These are phyloP conservation scores for Glaucomys volans DNA, from an alignment of 2,113 vertebrate species.

Conservation along the genomic window DNA sequence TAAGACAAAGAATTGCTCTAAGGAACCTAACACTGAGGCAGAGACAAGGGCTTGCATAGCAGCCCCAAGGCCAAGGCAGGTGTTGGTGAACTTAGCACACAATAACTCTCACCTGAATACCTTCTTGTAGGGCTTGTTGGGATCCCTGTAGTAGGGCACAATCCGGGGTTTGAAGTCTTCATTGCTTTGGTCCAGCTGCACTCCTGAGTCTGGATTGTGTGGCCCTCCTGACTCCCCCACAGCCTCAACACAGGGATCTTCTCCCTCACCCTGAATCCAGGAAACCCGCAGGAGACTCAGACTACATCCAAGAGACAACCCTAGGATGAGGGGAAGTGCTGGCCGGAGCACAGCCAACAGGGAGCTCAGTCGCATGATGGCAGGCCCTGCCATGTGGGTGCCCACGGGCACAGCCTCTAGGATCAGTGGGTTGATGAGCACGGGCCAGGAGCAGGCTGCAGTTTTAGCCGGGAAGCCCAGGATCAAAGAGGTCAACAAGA, in stretches of 20 bases:
- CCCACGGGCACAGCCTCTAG: constrained; percentile 31
- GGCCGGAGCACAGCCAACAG: constrained; percentile 93
- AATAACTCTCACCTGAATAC: constrained; percentile 92
- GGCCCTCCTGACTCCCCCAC: constrained; percentile 82
- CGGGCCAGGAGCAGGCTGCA: neutral
- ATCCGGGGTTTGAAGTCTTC: constrained; percentile 93
- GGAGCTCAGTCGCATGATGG: constrained; percentile 91
- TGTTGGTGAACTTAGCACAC: neutral
- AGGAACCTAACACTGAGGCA: accelerated
- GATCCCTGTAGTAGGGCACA: constrained; percentile 95
- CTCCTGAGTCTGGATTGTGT: constrained; percentile 72
- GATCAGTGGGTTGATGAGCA: neutral
- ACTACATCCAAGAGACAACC: constrained; percentile 96
- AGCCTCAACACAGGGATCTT: constrained; percentile 88
- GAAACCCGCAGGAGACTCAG: constrained; percentile 96
- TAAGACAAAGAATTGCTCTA: neutral
- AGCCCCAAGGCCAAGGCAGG: neutral
- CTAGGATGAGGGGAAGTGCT: constrained; percentile 94
- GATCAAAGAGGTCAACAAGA: neutral
- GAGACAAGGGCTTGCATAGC: neutral
- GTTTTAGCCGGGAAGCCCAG: constrained; percentile 44
- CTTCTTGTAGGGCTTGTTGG: constrained; percentile 95
- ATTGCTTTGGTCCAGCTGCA: constrained; percentile 67
- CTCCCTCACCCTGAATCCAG: constrained; percentile 92
- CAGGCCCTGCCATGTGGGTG: neutral